Evolutionary conservation across 2,888 invertebrate species (phyloP).

Genomic region (Portevinia maculata): DNA sequence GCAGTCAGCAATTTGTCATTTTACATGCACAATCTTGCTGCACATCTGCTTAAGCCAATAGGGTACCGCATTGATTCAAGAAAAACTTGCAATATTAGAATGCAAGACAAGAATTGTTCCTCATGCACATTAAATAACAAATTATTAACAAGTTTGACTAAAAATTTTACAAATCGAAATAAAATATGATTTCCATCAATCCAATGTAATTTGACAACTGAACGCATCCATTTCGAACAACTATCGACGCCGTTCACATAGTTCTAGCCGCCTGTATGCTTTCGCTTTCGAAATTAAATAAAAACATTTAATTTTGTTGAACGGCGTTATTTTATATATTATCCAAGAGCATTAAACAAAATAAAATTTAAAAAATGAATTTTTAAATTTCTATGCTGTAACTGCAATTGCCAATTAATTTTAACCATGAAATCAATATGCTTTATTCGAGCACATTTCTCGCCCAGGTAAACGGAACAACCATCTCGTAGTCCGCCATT

Average conservation of each 20-base stretch:
- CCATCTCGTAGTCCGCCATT: conserved; percentile 79
- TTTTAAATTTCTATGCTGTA: conserved; percentile 57
- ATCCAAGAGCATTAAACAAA: conserved; percentile 27
- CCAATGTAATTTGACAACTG: background rate
- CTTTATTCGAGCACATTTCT: conserved; percentile 64
- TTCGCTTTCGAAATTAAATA: conserved; percentile 70
- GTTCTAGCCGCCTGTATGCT: conserved; percentile 30
- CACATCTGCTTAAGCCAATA: too few species aligned
- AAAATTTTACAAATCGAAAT: too few species aligned
- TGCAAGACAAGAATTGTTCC: too few species aligned
- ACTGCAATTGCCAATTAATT: conserved; percentile 46
- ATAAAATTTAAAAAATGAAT: conserved; percentile 62
- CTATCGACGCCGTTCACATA: conserved; percentile 6
- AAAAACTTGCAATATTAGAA: too few species aligned
- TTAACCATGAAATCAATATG: conserved; percentile 68
- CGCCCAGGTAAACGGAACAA: conserved; percentile 74
- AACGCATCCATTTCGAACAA: conserved; percentile 50
- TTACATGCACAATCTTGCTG: too few species aligned
- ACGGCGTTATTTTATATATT: conserved; percentile 59
- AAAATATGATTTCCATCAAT: too few species aligned
- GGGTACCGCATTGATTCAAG: too few species aligned
- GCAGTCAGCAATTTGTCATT: too few species aligned
- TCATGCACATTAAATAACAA: too few species aligned
- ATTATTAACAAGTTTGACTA: too few species aligned
- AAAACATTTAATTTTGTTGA: conserved; percentile 70